Conservation (phyloP, 2,113 vertebrate species). For the Forbesichthys papilliferus region DNA sequence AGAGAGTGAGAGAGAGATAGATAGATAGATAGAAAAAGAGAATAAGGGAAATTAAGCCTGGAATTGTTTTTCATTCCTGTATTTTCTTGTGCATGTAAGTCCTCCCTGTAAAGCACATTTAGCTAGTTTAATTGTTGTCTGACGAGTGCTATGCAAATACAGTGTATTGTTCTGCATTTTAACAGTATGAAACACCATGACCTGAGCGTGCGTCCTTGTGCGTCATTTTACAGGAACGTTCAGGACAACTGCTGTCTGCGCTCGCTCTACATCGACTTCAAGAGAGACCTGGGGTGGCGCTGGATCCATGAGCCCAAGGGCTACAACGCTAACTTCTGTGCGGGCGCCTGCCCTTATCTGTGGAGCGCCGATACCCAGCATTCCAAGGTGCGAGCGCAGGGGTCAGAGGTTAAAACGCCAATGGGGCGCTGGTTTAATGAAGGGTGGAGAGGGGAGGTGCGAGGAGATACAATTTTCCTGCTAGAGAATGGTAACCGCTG, state of each 20-base stretch:
- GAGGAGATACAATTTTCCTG: background rate
- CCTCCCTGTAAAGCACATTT: too few relatives aligned
- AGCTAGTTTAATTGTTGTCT: too few relatives aligned
- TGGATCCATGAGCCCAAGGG: conserved; percentile 82
- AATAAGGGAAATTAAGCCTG: too few relatives aligned
- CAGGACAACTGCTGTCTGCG: conserved; percentile 81
- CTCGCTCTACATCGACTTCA: conserved; percentile 80
- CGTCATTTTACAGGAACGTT: conserved; percentile 62
- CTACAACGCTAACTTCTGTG: conserved; percentile 81
- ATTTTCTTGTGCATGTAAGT: too few relatives aligned
- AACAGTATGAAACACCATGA: too few relatives aligned
- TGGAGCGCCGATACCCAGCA: conserved; percentile 82
- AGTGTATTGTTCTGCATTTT: too few relatives aligned
- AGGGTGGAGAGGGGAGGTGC: background rate
- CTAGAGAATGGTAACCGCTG: too few relatives aligned
- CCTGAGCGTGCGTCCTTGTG: too few relatives aligned
- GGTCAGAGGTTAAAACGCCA: background rate
- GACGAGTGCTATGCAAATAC: too few relatives aligned
- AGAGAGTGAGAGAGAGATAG: too few relatives aligned
- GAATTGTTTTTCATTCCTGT: too few relatives aligned
- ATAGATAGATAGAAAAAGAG: too few relatives aligned
- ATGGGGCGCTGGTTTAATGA: background rate
- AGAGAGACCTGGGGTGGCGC: conserved; percentile 78
- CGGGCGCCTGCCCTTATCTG: conserved; percentile 80
- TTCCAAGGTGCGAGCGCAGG: conserved; percentile 66